Evolutionary conservation across 1,140 invertebrate species (phyloP), one percentile per base, ranked within the genome.

Genomic region (Eurosta solidaginis): DNA sequence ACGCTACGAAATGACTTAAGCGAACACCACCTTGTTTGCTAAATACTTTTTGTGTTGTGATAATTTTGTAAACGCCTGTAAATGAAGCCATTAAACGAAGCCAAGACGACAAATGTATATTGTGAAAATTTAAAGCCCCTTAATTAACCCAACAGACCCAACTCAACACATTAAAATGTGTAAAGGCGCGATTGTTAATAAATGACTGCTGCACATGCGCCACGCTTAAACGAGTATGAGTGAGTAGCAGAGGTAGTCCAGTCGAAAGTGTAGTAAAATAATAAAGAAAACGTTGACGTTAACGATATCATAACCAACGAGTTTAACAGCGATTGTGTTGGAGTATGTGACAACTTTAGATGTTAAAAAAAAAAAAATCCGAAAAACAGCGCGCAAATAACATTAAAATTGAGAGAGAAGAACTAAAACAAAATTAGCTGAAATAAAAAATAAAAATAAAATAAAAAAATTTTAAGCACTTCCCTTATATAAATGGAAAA

Each of bases 141-240:
- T 59, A 59, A 59, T 59, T 59, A 59, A 59, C 27, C 27, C 27
- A 22, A n/a, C 54, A 25, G n/a, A 20, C 10, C 20, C 22, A 54
- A 54, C 50, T 54, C 50, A 1, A 12, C 12, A 25, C 50, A 59
- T 59, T 33, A 59, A 59, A 59, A 59, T n/a, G n/a, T n/a, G n/a
- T n/a, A n/a, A n/a, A n/a, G n/a, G 29, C 10, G 29, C 22, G 54
- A 33, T 59, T n/a, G 22, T 52, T 52, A 52, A 52, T 52, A 52
- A 59, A 33, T 59, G 52, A 59, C 54, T 33, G 54, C 54, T 59
- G 54, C 54, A 59, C 54, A 59, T 59, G 54, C 54, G 54, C 29
- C n/a, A n/a, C n/a, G n/a, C n/a, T n/a, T n/a, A n/a, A n/a, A n/a
- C n/a, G n/a, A n/a, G n/a, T n/a, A n/a, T n/a, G n/a, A n/a, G n/a